Evolutionary conservation across 2,797 vertebrate species (phyloP).

Genomic region (Coregonus ussuriensis): DNA sequence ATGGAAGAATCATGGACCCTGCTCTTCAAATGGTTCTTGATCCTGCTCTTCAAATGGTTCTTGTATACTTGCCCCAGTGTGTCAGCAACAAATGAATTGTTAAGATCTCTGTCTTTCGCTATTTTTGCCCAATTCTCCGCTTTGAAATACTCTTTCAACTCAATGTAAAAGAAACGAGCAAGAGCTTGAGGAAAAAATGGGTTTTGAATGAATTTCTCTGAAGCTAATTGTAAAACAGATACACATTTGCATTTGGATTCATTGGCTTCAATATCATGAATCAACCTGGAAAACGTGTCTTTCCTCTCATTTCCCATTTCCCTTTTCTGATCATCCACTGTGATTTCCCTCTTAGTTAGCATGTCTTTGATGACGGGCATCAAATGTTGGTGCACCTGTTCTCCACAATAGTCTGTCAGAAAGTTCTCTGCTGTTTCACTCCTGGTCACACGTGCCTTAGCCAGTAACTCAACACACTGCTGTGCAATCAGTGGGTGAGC

Average conservation of each 20-base stretch:
- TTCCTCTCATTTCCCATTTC: no score
- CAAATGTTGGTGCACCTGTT: background rate
- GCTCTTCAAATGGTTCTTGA: background rate
- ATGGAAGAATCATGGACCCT: no score
- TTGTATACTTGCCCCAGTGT: conserved; percentile 23
- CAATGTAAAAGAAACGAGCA: conserved; percentile 8
- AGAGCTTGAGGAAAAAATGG: conserved; percentile 8
- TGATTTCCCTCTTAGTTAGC: conserved; percentile 5
- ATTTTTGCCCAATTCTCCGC: background rate
- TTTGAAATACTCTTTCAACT: no score
- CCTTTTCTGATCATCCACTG: background rate
- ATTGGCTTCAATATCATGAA: background rate
- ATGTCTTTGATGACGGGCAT: background rate
- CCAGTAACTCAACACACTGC: conserved; percentile 21
- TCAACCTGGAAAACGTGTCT: conserved; percentile 3
- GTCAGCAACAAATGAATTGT: conserved; percentile 14
- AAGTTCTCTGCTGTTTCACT: background rate
- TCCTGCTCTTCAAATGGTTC: conserved; percentile 1
- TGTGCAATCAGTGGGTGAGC: conserved; percentile 32
- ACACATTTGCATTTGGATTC: background rate
- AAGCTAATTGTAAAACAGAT: background rate
- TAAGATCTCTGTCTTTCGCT: background rate
- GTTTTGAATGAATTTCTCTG: background rate
- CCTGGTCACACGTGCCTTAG: conserved; percentile 6
- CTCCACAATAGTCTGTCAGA: background rate